These are phyloP conservation scores for Oeneis ivallda DNA, from an alignment of 2,888 invertebrate species.

Conservation along the genomic window DNA sequence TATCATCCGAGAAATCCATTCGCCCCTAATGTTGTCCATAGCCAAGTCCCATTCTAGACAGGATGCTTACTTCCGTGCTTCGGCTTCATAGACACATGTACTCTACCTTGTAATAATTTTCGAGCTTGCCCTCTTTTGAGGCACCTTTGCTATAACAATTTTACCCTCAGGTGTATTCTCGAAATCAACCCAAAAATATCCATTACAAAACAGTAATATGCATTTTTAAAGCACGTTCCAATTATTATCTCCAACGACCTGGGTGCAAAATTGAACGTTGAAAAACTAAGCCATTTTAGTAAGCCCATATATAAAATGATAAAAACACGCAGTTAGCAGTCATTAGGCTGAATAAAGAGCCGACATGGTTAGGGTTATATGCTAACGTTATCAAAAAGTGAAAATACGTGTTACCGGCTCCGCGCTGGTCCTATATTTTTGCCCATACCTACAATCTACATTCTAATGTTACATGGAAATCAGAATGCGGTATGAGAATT, in stretches of 20 bases:
- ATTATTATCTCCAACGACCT: conserved; percentile 8
- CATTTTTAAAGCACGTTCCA: neutral
- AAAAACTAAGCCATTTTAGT: conserved; percentile 26
- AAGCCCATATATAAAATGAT: conserved; percentile 22
- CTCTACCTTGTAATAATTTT: too few relatives aligned
- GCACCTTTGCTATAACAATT: too few relatives aligned
- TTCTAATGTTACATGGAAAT: conserved; percentile 1
- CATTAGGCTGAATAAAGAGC: conserved; percentile 73
- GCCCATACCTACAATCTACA: neutral
- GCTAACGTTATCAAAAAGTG: conserved; percentile 35
- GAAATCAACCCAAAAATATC: neutral
- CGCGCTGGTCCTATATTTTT: neutral
- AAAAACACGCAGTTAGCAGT: conserved; percentile 44
- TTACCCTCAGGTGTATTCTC: too few relatives aligned
- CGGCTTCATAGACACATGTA: too few relatives aligned
- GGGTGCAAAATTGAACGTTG: neutral
- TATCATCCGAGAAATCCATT: too few relatives aligned
- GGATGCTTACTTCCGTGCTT: too few relatives aligned
- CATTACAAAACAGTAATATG: neutral
- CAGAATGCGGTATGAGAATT: neutral
- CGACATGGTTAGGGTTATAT: conserved; percentile 56
- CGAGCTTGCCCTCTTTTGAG: too few relatives aligned
- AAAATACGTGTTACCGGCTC: conserved; percentile 29
- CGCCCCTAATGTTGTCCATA: too few relatives aligned
- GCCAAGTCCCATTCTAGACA: too few relatives aligned